These are phyloP conservation scores for Alectoris magna DNA, from an alignment of 2,797 vertebrate genomes.

Conservation along the genomic window DNA sequence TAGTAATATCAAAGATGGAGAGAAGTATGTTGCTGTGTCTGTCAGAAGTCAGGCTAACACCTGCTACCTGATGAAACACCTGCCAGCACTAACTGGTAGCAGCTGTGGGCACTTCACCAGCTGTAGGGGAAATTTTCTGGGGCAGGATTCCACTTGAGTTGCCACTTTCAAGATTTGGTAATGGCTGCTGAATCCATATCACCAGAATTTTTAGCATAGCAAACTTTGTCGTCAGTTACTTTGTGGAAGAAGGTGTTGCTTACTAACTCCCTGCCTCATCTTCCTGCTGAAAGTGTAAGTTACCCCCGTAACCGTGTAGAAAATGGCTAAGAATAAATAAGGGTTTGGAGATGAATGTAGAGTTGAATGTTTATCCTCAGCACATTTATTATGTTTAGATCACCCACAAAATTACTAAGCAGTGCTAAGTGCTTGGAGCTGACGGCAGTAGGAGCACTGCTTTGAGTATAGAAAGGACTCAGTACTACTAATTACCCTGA, in stretches of 20 bases:
- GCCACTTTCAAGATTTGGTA: neutral
- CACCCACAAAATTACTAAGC: neutral
- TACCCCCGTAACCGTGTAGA: neutral
- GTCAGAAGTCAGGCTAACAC: neutral
- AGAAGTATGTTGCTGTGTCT: neutral
- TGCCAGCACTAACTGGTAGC: neutral
- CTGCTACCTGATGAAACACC: neutral
- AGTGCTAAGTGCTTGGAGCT: neutral
- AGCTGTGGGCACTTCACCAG: neutral
- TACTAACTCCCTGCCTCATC: neutral
- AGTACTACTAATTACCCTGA: neutral
- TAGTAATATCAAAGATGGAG: neutral
- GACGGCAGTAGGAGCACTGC: neutral
- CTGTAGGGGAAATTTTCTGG: neutral
- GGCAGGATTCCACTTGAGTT: neutral
- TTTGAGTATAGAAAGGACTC: neutral
- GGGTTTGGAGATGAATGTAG: neutral
- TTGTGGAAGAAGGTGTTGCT: neutral
- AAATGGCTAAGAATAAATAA: neutral
- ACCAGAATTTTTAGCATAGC: neutral
- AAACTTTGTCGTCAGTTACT: neutral
- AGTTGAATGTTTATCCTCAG: neutral
- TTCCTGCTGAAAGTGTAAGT: neutral
- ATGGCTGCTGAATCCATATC: neutral
- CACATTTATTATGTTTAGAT: neutral